Percentiles rank a stretch among this genome's conserved stretches.
Evolutionary conservation across 2,888 invertebrate species (phyloP).

Genomic region (Eulithis testata): DNA sequence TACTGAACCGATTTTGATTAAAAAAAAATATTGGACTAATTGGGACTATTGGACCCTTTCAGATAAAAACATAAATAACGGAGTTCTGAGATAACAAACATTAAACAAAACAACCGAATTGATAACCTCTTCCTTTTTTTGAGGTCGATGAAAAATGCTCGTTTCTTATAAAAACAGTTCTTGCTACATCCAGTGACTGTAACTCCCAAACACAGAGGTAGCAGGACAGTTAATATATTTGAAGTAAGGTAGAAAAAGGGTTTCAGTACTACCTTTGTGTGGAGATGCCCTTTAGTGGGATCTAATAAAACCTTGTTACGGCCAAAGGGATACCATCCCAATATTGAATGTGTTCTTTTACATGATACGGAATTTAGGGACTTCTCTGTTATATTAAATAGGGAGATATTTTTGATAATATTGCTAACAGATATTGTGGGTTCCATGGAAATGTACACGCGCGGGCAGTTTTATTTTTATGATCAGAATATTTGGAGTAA

Average conservation of each 20-base stretch:
- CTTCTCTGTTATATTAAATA: conserved; percentile 82
- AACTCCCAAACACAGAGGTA: conserved; percentile 61
- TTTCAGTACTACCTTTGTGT: conserved; percentile 82
- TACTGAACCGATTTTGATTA: too few relatives aligned
- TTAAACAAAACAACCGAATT: too few relatives aligned
- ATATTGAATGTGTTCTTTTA: conserved; percentile 84
- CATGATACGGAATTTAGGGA: conserved; percentile 84
- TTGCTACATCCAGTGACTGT: conserved; percentile 47
- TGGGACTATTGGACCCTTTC: too few relatives aligned
- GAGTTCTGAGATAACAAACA: too few relatives aligned
- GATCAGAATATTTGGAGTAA: too few relatives aligned
- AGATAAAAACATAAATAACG: too few relatives aligned
- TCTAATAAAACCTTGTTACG: conserved; percentile 85
- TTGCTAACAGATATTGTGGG: conserved; percentile 23
- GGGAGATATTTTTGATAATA: conserved; percentile 73
- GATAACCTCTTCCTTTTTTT: too few relatives aligned
- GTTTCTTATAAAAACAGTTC: conserved; percentile 8
- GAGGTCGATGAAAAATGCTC: neutral
- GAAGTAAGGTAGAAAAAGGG: conserved; percentile 84
- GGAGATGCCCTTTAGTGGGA: conserved; percentile 84
- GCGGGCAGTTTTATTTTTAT: too few relatives aligned
- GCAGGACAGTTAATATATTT: conserved; percentile 84
- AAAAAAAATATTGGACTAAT: too few relatives aligned
- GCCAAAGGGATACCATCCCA: conserved; percentile 84
- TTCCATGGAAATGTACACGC: too few relatives aligned